Percentiles rank a stretch among this genome's conserved stretches.
Evolutionary conservation across 2,888 invertebrate genomes (phyloP).

Genomic region (Drosophila eohydei): DNA sequence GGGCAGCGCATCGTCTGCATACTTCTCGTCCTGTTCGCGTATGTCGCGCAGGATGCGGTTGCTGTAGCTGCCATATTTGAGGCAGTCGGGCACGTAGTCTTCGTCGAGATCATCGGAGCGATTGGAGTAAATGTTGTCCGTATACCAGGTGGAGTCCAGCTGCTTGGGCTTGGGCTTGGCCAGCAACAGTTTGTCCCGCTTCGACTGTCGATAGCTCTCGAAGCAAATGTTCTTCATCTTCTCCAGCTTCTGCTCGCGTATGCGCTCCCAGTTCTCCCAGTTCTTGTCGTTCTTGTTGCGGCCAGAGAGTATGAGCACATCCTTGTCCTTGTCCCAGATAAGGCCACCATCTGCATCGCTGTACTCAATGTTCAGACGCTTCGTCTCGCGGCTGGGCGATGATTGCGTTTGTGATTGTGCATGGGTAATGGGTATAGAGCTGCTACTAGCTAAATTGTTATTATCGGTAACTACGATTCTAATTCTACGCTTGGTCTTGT

Average conservation of each 20-base stretch:
- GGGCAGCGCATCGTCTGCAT: constrained; percentile 57
- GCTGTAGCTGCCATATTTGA: constrained; percentile 81
- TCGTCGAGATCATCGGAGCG: constrained; percentile 84
- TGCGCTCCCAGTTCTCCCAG: constrained; percentile 85
- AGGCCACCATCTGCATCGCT: constrained; percentile 58
- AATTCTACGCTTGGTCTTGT: constrained; percentile 84
- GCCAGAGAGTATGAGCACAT: constrained; percentile 68
- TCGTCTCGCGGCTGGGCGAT: constrained; percentile 61
- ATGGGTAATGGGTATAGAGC: constrained; percentile 35
- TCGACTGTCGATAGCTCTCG: constrained; percentile 84
- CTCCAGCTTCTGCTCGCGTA: constrained; percentile 84
- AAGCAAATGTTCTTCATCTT: constrained; percentile 85
- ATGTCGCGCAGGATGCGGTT: constrained; percentile 82
- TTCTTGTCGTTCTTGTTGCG: constrained; percentile 84
- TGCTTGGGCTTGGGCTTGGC: constrained; percentile 83
- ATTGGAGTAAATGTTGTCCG: constrained; percentile 85
- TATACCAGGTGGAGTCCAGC: constrained; percentile 85
- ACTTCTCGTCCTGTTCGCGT: constrained; percentile 82
- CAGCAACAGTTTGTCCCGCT: constrained; percentile 82
- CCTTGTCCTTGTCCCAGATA: constrained; percentile 67
- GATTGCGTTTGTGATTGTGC: constrained; percentile 23
- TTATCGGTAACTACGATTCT: constrained; percentile 84
- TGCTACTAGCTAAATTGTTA: constrained; percentile 71
- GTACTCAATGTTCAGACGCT: constrained; percentile 77
- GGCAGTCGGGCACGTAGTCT: constrained; percentile 83